Base-by-base conservation (phyloP, 2,113 vertebrate genomes). In the Cephalopterus ornatus region DNA sequence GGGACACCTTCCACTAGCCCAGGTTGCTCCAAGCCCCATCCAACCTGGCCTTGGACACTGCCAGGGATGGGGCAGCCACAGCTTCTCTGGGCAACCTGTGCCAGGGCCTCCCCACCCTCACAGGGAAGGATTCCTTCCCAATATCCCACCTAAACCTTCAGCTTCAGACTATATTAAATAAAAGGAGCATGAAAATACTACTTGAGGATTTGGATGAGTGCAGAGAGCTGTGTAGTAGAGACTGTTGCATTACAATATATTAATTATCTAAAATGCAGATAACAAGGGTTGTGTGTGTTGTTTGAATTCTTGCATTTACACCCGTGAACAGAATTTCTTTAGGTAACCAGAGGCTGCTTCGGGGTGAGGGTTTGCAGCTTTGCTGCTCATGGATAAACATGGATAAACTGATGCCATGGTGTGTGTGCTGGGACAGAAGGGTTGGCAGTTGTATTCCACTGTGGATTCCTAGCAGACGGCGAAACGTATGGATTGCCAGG, bases 21-120 rank as follows among this genome's bases (percentile, higher is more conserved):
- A 32, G 62, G 47, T 0, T 5, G 39, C 39, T 55, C 55, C 68
- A 6, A 67, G 0, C 8, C 27, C 27, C 0, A 0, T n/a, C 52
- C 71, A 70, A 0, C 21, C 47, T 55, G 55, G 63, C 47, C 79
- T 42, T 5, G 88, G 79, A 0, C 30, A 23, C 71, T 76, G 0
- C 24, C 71, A 70, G 47, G 30, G 71, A 47, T 55, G 78, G 39
- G 46, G 20, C 70, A 82, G 33, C 53, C 78, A 3, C 39, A 32
- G 46, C 62, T 68, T 1, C 61, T 46, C 53, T 89, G 68, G 37
- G 27, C 52, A 74, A 0, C 35, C 52, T 61, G 46, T 41, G 62
- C 78, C 63, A 70, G 55, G n/a, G 8, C 46, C 61, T 76, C 0
- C 1, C 14, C 41, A 5, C 26, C 63, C 47, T 70, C 17, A 0